Evolutionary conservation across 2,113 vertebrate genomes (phyloP).

Genomic region (Zosterops japonicus): DNA sequence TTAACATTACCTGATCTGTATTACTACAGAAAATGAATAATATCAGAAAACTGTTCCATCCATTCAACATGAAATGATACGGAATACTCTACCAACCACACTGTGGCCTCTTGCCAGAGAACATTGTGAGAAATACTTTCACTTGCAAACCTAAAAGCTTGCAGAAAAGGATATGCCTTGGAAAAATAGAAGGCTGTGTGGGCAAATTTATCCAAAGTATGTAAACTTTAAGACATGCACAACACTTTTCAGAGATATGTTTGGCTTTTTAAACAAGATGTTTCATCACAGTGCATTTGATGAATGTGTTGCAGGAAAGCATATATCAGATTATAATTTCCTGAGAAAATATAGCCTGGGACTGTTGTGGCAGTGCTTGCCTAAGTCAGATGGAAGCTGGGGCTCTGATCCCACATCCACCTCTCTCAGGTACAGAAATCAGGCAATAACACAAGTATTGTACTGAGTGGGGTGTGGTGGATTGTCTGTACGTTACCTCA

Average conservation of each 20-base stretch:
- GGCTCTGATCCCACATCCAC: neutral
- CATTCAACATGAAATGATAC: neutral
- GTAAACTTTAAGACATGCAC: neutral
- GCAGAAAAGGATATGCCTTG: neutral
- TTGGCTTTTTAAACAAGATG: neutral
- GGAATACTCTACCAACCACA: neutral
- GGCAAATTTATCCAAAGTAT: neutral
- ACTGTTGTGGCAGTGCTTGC: neutral
- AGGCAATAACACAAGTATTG: neutral
- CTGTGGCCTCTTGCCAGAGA: neutral
- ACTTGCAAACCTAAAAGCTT: neutral
- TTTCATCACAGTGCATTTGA: neutral
- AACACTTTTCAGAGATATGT: neutral
- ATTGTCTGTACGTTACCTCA: neutral
- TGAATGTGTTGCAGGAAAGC: neutral
- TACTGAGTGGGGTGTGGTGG: neutral
- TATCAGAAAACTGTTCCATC: neutral
- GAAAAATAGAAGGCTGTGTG: neutral
- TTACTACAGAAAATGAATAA: neutral
- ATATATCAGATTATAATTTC: neutral
- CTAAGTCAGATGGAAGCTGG: neutral
- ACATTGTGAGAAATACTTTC: neutral
- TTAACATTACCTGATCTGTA: neutral
- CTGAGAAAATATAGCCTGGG: neutral
- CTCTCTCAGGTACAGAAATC: neutral